Evolutionary conservation across 2,113 vertebrate genomes (phyloP), one percentile per base, ranked within the genome.

Genomic region (Pseudorhombus dupliciocellatus): DNA sequence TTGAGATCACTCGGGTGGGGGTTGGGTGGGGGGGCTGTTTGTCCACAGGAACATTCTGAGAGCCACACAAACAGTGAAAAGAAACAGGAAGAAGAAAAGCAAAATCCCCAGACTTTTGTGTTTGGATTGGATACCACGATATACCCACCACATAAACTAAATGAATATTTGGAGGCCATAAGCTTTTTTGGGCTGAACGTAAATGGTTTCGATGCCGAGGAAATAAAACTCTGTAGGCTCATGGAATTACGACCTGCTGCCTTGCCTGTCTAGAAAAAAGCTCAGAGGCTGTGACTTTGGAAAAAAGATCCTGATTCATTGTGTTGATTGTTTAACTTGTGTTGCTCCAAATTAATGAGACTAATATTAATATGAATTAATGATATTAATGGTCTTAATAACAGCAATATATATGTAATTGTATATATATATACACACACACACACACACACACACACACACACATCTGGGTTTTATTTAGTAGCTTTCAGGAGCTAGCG

Each of bases 91-190:
- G 57, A 69, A 83, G 80, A 78, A 84, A 75, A 85, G 79, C 73
- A 89, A 91, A 92, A 89, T 87, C 89, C 91, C 85, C 90, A 88
- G 91, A 92, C 88, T 92, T 91, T 89, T 83, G 75, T 84, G 83
- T 90, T 87, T 84, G 69, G 80, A 87, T 90, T 87, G 84, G 80
- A 90, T 84, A 81, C 73, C 79, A 63, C 72, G 73, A 84, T 75
- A 84, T 83, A 77, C 56, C 75, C 75, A 77, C 55, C 53, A 62
- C 55, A 48, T 69, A 77, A 79, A 85, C 53, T 25, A 79, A 53
- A 66, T 73, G 81, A 88, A 84, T 83, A 85, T 85, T 82, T 88
- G 82, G 76, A 85, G 76, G 76, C 82, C 78, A 86, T 77, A 80
- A 84, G 81, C 70, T 84, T 89, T 80, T 85, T 78, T 78, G 78